Evolutionary conservation across 2,113 vertebrate species (phyloP).

Genomic region (Leptodactylus fuscus): DNA sequence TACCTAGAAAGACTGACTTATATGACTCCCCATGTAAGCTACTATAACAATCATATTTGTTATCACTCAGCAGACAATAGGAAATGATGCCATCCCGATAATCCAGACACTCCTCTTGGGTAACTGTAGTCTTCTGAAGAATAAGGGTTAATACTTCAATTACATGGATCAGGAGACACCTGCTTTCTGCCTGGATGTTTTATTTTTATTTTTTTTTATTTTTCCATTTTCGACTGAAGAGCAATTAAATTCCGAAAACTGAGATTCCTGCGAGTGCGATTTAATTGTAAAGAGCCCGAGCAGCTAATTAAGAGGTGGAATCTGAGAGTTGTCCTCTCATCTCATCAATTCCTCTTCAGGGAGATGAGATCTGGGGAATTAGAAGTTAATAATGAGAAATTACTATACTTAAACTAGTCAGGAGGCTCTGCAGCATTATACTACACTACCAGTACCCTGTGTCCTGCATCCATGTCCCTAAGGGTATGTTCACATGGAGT

Average conservation of each 20-base stretch:
- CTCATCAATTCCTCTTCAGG: constrained; percentile 47
- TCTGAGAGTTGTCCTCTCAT: constrained; percentile 24
- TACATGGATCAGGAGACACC: constrained; percentile 25
- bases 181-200: not conserved
- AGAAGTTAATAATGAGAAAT: constrained; percentile 27
- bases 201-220: not conserved
- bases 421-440: not conserved
- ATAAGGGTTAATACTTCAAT: constrained; percentile 23
- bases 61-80: too few relatives aligned
- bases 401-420: not conserved
- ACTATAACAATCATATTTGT: too few relatives aligned
- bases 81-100: too few relatives aligned
- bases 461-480: too few relatives aligned
- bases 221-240: not conserved
- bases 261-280: not conserved
- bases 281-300: constrained; percentile 9
- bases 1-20: too few relatives aligned
- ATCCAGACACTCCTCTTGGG: too few relatives aligned
- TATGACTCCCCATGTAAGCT: too few relatives aligned
- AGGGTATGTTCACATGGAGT: too few relatives aligned
- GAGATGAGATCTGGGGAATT: not conserved
- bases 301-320: constrained; percentile 42
- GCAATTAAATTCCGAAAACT: not conserved
- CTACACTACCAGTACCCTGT: too few relatives aligned
- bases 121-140: too few relatives aligned